Evolutionary conservation across 2,113 vertebrate species (phyloP), one percentile per base, ranked within the genome.

Genomic region (Actinemys pallida): DNA sequence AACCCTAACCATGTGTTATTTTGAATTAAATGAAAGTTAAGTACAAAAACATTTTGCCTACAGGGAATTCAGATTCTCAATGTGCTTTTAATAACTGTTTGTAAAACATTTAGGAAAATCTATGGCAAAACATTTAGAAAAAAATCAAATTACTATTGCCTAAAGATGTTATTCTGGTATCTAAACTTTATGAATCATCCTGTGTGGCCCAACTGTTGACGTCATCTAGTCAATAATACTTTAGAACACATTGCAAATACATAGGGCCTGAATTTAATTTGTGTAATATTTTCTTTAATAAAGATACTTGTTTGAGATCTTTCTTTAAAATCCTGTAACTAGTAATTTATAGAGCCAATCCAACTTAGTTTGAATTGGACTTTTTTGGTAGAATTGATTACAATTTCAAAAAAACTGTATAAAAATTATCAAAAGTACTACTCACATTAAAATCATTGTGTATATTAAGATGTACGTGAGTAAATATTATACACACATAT

Each of bases 81-180:
- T 98, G 97, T 98, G 98, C 97, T 98, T 98, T 98, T 98, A 98
- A 98, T 98, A 98, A 98, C 97, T 97, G 97, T 98, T 98, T 98
- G 96, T 98, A 98, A 98, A 98, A 98, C 98, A 98, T 97, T 97
- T 98, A 98, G 96, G 98, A 97, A 98, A 98, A 98, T 98, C 98
- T 98, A 98, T 98, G 98, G 96, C 98, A 98, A 98, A 97, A 96
- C 92, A 42, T 98, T 98, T 94, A 90, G 90, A 2, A 50, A 90
- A 90, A 96, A 97, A 97, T 98, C 92, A 97, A 98, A 98, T 98
- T 97, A 97, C 98, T 98, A 95, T 98, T 98, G 98, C 98, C 98
- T 98, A 97, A 97, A 98, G 98, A 98, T 97, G 97, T 98, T 98
- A 97, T 98, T 98, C 93, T 97, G 95, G 85, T 97, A 96, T 98